Evolutionary conservation across 2,888 invertebrate genomes (phyloP).

Genomic region (Plagiodera versicolora): DNA sequence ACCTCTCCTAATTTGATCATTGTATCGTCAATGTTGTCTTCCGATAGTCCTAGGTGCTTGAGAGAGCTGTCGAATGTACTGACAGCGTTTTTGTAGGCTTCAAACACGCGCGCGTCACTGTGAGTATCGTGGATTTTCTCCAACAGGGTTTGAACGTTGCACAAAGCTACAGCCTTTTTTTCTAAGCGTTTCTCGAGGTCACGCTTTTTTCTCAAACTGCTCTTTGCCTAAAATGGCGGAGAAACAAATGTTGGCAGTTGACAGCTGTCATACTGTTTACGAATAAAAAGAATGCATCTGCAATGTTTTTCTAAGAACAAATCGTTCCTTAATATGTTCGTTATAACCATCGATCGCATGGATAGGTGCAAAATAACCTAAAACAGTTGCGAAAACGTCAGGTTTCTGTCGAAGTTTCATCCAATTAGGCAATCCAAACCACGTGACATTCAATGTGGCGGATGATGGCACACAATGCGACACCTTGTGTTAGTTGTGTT

Average conservation of each 20-base stretch:
- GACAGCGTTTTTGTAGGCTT: constrained; percentile 68
- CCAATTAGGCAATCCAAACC: too few species aligned
- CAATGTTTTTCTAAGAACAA: too few species aligned
- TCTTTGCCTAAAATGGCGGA: constrained; percentile 59
- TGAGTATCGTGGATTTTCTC: constrained; percentile 62
- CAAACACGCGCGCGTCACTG: constrained; percentile 59
- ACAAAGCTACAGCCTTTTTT: constrained; percentile 59
- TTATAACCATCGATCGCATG: too few species aligned
- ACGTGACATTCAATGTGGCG: too few species aligned
- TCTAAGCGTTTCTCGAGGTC: constrained; percentile 61
- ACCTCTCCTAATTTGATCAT: constrained; percentile 73
- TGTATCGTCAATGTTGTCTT: constrained; percentile 70
- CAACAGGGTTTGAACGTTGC: constrained; percentile 64
- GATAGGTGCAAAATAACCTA: too few species aligned
- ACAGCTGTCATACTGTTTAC: neutral
- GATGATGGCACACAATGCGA: too few species aligned
- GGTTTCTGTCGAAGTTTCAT: too few species aligned
- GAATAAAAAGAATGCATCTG: too few species aligned
- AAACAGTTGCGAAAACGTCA: too few species aligned
- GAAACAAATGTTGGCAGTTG: constrained; percentile 15
- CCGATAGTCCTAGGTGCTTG: constrained; percentile 65
- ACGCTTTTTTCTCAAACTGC: constrained; percentile 63
- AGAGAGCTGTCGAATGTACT: constrained; percentile 68
- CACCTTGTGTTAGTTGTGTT: too few species aligned
- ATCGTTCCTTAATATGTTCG: too few species aligned